Evolutionary conservation across 2,888 invertebrate genomes (phyloP).

Genomic region (Achlya flavicornis): DNA sequence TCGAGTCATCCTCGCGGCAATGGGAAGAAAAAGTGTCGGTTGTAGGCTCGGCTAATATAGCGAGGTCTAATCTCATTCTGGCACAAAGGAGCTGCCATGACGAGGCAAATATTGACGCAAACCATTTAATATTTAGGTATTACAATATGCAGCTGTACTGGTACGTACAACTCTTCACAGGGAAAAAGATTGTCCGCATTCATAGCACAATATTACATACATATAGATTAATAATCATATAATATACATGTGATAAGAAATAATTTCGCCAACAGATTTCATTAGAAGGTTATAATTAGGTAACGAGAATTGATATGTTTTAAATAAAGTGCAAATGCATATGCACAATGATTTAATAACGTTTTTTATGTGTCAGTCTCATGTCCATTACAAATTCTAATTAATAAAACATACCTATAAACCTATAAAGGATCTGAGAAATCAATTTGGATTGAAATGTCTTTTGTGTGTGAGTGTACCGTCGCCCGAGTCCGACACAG

Average conservation of each 20-base stretch:
- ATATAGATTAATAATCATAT: neutral
- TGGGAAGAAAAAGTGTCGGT: constrained; percentile 59
- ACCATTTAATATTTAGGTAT: constrained; percentile 82
- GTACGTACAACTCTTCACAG: constrained; percentile 36
- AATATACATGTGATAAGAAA: neutral
- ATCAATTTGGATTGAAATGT: constrained; percentile 13
- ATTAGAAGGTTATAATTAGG: neutral
- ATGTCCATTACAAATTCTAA: neutral
- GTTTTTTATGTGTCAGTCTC: neutral
- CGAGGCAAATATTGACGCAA: constrained; percentile 73
- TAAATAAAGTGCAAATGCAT: neutral
- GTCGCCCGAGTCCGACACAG: constrained; percentile 49
- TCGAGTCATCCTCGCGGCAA: constrained; percentile 46
- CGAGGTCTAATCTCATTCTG: constrained; percentile 72
- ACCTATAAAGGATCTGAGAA: constrained; percentile 4
- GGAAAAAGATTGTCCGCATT: neutral
- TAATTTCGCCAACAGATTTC: neutral
- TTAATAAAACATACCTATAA: neutral
- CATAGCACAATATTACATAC: neutral
- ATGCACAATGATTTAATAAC: neutral
- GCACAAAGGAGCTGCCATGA: constrained; percentile 81
- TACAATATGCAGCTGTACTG: constrained; percentile 67
- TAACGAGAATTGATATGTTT: constrained; percentile 1
- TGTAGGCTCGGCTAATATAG: constrained; percentile 71
- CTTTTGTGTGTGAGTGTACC: constrained; percentile 54